Evolutionary conservation across 1,140 invertebrate genomes (phyloP).

Genomic region (Pseudomyrmex flavicornis): DNA sequence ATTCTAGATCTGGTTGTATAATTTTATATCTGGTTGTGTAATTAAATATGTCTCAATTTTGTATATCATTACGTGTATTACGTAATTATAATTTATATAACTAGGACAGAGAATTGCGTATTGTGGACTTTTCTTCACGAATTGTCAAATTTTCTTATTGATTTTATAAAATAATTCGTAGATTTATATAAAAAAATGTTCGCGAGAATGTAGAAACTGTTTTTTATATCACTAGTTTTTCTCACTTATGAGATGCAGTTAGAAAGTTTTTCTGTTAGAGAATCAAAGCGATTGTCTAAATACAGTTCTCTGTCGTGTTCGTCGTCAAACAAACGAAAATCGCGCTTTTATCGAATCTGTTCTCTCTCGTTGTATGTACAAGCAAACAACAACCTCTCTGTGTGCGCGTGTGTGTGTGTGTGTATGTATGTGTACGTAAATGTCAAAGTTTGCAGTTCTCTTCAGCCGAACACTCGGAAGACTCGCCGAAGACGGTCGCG

Average conservation of each 20-base stretch:
- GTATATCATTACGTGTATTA: too few species aligned
- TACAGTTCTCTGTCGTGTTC: constrained; percentile 2
- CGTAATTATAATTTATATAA: too few species aligned
- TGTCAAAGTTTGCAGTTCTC: constrained; percentile 51
- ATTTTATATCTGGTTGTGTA: too few species aligned
- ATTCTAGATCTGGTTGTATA: too few species aligned
- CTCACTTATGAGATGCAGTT: not conserved
- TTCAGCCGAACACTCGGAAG: constrained; percentile 21
- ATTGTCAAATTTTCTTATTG: too few species aligned
- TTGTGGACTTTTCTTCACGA: too few species aligned
- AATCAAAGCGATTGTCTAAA: constrained; percentile 19
- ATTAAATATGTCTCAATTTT: too few species aligned
- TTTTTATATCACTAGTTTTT: not conserved
- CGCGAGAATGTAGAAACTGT: not conserved
- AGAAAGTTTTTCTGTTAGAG: not conserved
- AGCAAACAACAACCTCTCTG: not conserved
- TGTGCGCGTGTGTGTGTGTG: too few species aligned
- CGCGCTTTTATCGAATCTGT: constrained; percentile 13
- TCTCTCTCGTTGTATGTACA: not conserved
- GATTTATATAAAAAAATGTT: not conserved
- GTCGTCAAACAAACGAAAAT: constrained; percentile 36
- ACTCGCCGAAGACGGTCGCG: not conserved
- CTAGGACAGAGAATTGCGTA: too few species aligned
- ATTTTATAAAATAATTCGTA: too few species aligned
- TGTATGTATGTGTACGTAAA: not conserved